A percentile compares a stretch with the other conserved stretches of the same genome.
Conservation (phyloP, 2,797 vertebrate genomes). For the Rousettus madagascariensis region DNA sequence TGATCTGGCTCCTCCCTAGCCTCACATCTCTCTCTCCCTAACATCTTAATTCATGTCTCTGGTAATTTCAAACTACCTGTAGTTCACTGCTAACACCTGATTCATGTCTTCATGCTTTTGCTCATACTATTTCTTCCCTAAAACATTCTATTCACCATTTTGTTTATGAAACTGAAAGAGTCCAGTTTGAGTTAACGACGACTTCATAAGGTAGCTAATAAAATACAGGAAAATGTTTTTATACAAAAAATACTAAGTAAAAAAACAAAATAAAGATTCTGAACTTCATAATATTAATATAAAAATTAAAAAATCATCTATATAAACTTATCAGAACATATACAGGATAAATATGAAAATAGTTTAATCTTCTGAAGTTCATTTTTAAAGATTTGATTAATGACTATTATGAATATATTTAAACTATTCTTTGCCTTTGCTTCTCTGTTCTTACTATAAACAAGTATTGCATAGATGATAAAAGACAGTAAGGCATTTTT, state of each 20-base stretch:
- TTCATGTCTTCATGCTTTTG: not conserved
- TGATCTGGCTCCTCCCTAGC: not conserved
- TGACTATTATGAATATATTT: not conserved
- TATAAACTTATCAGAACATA: not conserved
- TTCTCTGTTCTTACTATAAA: not conserved
- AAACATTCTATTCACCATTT: not conserved
- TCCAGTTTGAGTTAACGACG: not conserved
- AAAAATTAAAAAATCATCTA: not conserved
- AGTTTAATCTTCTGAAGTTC: not conserved
- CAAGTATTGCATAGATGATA: not conserved
- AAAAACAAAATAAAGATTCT: not conserved
- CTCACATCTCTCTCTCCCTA: constrained; percentile 18
- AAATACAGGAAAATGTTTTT: not conserved
- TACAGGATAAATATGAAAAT: not conserved
- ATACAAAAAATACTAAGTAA: not conserved
- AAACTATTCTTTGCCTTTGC: not conserved
- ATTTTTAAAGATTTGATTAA: not conserved
- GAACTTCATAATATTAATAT: not conserved
- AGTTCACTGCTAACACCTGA: not conserved
- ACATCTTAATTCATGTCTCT: not conserved
- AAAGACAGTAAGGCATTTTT: not conserved
- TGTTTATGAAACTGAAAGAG: not conserved
- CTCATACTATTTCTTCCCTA: not conserved
- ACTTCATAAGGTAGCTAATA: not conserved
- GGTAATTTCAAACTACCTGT: not conserved